phyloP scores from a whole-genome alignment of 2,888 invertebrate species.

The Unio pictorum region DNA sequence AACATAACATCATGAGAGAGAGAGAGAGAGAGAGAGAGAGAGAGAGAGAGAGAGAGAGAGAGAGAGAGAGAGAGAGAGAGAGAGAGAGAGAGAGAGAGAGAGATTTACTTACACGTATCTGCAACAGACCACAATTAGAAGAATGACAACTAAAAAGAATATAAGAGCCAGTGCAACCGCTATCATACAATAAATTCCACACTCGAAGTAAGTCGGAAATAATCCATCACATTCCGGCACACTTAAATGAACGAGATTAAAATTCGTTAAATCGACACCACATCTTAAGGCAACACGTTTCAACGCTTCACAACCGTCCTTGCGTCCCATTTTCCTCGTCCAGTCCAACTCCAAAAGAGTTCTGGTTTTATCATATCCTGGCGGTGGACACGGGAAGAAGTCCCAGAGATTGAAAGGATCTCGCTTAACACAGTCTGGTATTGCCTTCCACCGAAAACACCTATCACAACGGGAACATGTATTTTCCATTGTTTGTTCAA shows the following conservation, averaged over 20 bases:
- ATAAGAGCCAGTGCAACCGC: conserved; percentile 35
- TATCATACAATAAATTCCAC: conserved; percentile 37
- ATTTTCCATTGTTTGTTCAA: conserved; percentile 6
- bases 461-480: conserved; percentile 34
- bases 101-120: conserved; percentile 37
- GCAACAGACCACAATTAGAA: conserved; percentile 32
- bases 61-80: no score
- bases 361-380: conserved; percentile 25
- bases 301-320: conserved; percentile 29
- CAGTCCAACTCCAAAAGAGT: conserved; percentile 32
- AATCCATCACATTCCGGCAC: conserved; percentile 30
- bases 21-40: no score
- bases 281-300: conserved; percentile 30
- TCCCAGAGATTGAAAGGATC: conserved; percentile 36
- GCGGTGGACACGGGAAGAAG: conserved; percentile 36
- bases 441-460: conserved; percentile 30
- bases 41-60: no score
- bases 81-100: no score
- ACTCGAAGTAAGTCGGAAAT: conserved; percentile 20
- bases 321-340: conserved; percentile 27
- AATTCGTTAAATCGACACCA: conserved; percentile 27
- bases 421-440: conserved; percentile 24
- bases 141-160: conserved; percentile 28
- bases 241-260: conserved; percentile 13
- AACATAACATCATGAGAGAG: no score